Base-by-base conservation (phyloP, 30 jellyfish, hydroid and myxozoan species). In the Nemopilema nomurai region DNA sequence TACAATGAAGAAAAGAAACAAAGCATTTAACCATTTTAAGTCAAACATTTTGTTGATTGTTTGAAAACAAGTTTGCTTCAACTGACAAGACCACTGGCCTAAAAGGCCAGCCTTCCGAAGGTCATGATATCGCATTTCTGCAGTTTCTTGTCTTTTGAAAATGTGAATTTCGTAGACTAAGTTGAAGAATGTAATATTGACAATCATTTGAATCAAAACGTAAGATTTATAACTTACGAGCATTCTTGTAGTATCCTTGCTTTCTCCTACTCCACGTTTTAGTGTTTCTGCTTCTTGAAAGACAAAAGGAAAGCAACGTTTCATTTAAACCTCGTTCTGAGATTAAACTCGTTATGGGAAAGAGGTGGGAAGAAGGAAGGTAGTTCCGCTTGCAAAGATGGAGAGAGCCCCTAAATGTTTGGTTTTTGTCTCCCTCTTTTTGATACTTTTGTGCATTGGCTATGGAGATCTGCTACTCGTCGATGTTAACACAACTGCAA, bases 301-400 rank as follows among this genome's bases (percentile, higher is more conserved):
- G 74, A 76, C 86, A 76, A 83, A 83, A 63, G 86, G 91, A 83
- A 83, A 19, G 91, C 91, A 83, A 83, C 91, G 91, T 83, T 83
- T 83, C 91, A 83, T 41, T 30, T 51, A 17, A 65, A 50, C 86
- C 91, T 83, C 91, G 71, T 29, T 30, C 65, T 18, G 31, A 25
- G 31, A 50, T 22, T 22, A 51, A 33, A 74, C 90, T 81, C 90
- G 84, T 17, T 49, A 30, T 49, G 33, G 23, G 23, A 1, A 50
- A 9, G 57, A 41, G 57, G 57, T 6, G 9, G 57, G 13, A 41
- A 41, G 57, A 41, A 41, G 6, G 57, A 3, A n/a, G n/a, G n/a
- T n/a, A n/a, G n/a, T 6, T 41, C 13, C 13, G 6, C 13, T 41
- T 41, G 57, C 9, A 41, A 13, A 13, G 57, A 41, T 3, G 57